These are phyloP conservation scores for Odontocerum albicorne DNA, from an alignment of 2,888 invertebrate species.

Conservation along the genomic window DNA sequence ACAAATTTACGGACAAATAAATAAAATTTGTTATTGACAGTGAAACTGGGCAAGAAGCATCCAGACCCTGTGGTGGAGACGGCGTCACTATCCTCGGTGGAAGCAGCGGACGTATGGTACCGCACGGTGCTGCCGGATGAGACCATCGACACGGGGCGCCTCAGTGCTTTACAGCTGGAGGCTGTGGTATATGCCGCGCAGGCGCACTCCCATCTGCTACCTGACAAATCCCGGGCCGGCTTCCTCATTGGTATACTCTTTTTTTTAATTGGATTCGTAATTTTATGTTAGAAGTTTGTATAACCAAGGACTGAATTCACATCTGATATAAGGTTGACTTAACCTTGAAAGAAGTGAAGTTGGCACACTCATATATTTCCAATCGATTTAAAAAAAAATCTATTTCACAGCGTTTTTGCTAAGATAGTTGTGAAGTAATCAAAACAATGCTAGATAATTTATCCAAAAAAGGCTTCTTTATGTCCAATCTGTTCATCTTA, in stretches of 20 bases:
- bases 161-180: constrained; percentile 96
- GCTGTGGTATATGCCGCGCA: constrained; percentile 97
- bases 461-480: no score
- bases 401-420: no score
- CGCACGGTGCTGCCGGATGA: constrained; percentile 80
- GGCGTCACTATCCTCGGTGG: constrained; percentile 93
- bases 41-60: constrained; percentile 92
- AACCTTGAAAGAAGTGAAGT: no score
- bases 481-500: no score
- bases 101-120: constrained; percentile 93
- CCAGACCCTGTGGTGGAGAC: constrained; percentile 99
- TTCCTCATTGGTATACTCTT: constrained; percentile 82
- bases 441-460: no score
- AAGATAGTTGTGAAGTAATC: no score
- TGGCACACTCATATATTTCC: no score
- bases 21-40: constrained; percentile 48
- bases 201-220: constrained; percentile 89
- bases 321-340: no score
- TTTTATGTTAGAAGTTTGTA: not conserved
- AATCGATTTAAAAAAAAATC: no score
- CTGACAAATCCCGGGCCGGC: constrained; percentile 88
- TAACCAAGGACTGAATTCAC: no score
- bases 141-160: constrained; percentile 77
- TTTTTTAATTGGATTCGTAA: not conserved
- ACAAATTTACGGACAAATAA: not conserved